Conservation (phyloP, 2,888 invertebrate genomes). For the Carpatolechia fugitivella region DNA sequence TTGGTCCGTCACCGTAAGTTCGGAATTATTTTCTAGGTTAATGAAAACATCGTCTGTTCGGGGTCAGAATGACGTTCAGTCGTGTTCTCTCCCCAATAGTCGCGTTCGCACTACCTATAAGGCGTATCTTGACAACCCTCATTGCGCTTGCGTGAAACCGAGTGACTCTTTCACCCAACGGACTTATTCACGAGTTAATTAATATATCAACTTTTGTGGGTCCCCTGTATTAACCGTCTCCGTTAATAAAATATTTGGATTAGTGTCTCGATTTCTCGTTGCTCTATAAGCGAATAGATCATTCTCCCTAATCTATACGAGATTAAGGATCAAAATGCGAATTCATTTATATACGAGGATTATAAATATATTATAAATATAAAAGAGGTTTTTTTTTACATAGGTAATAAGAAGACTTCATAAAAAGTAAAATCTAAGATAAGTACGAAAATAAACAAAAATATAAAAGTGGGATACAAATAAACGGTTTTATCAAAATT, state of each 20-base stretch:
- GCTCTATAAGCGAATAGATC: constrained; percentile 6
- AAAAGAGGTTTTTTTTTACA: too few relatives aligned
- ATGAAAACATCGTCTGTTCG: constrained; percentile 41
- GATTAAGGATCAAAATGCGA: too few relatives aligned
- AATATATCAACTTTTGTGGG: constrained; percentile 76
- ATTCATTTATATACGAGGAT: too few relatives aligned
- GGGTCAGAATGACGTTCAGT: constrained; percentile 27
- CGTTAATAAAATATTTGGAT: constrained; percentile 68
- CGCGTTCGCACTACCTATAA: constrained; percentile 62
- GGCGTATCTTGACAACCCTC: constrained; percentile 56
- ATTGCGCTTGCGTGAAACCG: constrained; percentile 68
- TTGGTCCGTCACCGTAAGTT: constrained; percentile 45
- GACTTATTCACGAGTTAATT: constrained; percentile 77
- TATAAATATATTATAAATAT: too few relatives aligned
- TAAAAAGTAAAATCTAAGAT: too few relatives aligned
- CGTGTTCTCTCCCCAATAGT: constrained; percentile 50
- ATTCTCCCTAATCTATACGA: too few relatives aligned
- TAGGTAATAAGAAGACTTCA: too few relatives aligned
- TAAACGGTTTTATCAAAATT: too few relatives aligned
- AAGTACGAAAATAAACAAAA: too few relatives aligned
- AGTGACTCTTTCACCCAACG: constrained; percentile 71
- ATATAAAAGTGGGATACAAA: too few relatives aligned
- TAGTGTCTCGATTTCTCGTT: constrained; percentile 30
- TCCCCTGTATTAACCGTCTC: constrained; percentile 64
- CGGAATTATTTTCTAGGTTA: constrained; percentile 42